Evolutionary conservation across 2,797 vertebrate genomes (phyloP), one percentile per base, ranked within the genome.

Genomic region (Denticeps clupeoides): DNA sequence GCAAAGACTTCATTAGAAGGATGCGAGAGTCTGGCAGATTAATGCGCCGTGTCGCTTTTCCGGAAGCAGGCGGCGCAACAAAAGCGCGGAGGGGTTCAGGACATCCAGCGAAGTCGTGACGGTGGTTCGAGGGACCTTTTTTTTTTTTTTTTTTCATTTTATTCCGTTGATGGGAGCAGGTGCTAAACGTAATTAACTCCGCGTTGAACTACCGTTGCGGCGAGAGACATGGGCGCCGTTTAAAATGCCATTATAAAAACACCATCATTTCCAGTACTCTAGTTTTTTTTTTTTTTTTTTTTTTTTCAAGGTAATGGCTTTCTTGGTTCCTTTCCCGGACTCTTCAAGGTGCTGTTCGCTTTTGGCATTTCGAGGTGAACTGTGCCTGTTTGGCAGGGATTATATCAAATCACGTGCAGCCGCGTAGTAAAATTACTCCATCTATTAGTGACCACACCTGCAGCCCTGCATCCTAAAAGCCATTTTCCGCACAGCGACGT

Each of bases 1-100:
- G 84, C 75, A 76, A 76, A 71, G 78, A 78, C 79, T 85, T 82
- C 79, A 85, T 83, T 83, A 82, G 71, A 68, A 63, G 68, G 73
- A 72, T 70, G 57, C 51, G 62, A 64, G 62, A 63, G 65, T 63
- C 71, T 65, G 64, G 59, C 61, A 75, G 73, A 80, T 81, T 78
- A 81, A 80, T 80, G 72, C 66, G 57, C 60, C 60, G 65, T 72
- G 75, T 79, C 75, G 74, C 73, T 77, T 78, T 71, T 70, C 63
- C 64, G 53, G 61, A 63, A n/a, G n/a, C 72, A 69, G 67, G 60
- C 58, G 68, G 46, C 45, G 18, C 9, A 15, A 3, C 4, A 18
- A 37, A 33, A n/a, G 6, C 3, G 35, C n/a, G n/a, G n/a, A n/a
- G n/a, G n/a, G n/a, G n/a, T n/a, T n/a, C n/a, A n/a, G n/a, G n/a